A percentile compares a stretch with the other conserved stretches of the same genome.
Evolutionary conservation across 2,797 vertebrate genomes (phyloP).

Genomic region (Iguana delicatissima): DNA sequence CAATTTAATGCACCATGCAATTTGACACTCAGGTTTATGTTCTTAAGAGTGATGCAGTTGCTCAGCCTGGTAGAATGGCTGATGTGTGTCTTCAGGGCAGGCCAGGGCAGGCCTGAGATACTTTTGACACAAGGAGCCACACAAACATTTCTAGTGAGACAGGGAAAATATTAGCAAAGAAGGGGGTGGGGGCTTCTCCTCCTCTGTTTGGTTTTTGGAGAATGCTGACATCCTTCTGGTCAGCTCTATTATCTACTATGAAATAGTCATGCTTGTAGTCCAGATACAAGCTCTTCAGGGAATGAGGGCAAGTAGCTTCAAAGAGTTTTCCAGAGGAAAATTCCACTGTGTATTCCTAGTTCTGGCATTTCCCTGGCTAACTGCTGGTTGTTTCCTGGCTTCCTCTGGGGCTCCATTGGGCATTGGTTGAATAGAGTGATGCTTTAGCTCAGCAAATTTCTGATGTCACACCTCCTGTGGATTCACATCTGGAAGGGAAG

Average conservation of each 20-base stretch:
- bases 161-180: background rate
- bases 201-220: background rate
- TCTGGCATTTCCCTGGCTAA: constrained; percentile 39
- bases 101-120: no score
- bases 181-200: background rate
- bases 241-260: constrained; percentile 27
- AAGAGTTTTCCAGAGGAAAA: constrained; percentile 69
- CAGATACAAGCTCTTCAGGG: background rate
- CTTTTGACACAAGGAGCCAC: background rate
- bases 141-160: background rate
- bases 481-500: constrained; percentile 67
- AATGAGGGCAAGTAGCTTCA: constrained; percentile 22
- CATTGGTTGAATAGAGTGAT: constrained; percentile 10
- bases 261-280: background rate
- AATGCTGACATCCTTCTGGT: background rate
- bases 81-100: background rate
- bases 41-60: background rate
- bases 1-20: background rate
- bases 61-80: background rate
- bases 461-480: constrained; percentile 23
- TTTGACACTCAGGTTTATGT: background rate
- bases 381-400: constrained; percentile 31
- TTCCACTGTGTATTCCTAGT: constrained; percentile 33
- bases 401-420: constrained; percentile 31
- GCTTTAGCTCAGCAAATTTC: background rate